Evolutionary conservation across 2,888 invertebrate species (phyloP), one percentile per base, ranked within the genome.

Genomic region (Melolontha melolontha): DNA sequence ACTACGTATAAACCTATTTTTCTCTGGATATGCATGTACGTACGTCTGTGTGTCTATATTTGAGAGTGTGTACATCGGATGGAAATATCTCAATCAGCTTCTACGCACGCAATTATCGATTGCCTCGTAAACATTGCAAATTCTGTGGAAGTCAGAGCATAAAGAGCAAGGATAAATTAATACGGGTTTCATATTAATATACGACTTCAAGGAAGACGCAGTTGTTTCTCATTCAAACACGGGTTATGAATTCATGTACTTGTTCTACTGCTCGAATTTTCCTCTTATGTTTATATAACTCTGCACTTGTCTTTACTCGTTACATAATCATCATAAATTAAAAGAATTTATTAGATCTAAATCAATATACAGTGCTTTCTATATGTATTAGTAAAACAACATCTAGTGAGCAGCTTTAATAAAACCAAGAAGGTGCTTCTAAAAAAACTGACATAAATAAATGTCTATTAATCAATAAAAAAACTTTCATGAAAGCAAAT

Each of bases 71-170:
- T 51, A 14, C 51, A 41, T 55, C 55, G 62, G 69, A 69, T 76
- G 76, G 77, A 77, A 80, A 80, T 80, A 81, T 81, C 81, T 82
- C 80, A 81, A 81, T 81, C 81, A 78, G 77, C 78, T 75, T 77
- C 75, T 74, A 70, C 72, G 77, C 80, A 81, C 82, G 81, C 80
- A 80, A 81, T 81, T 81, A 81, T 79, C 79, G 77, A 78, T 77
- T 74, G 77, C 70, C 74, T 74, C 78, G 75, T 81, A 80, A 80
- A 81, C 68, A 73, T 59, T 71, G 77, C 77, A 72, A 74, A 79
- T 78, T 79, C 76, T 78, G 77, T 78, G 77, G 75, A 78, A 76
- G 73, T 76, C 74, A 74, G 71, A 16, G 74, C 73, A 75, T 73
- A 76, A 76, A 77, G 75, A 76, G 75, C 72, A 72, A 52, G 71